Evolutionary conservation across 2,888 invertebrate species (phyloP), one percentile per base, ranked within the genome.

Genomic region (Nephrocerus scutellatus): DNA sequence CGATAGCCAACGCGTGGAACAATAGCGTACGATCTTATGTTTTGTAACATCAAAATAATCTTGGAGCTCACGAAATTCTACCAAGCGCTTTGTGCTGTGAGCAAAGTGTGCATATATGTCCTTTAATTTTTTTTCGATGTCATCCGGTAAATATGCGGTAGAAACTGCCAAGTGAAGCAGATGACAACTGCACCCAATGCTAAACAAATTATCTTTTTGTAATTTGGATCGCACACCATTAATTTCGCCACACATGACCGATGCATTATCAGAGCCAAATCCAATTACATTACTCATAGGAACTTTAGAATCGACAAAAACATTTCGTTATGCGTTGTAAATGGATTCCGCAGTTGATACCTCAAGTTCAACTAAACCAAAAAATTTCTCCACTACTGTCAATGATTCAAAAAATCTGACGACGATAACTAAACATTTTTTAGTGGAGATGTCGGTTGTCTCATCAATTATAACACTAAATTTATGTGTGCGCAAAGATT

Each of bases 131-230:
- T 28, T 28, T 28, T 12, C 28, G 28, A 28, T 28, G 13, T 28
- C 28, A 8, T 28, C 28, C 5, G 28, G 28, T 28, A 28, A 14
- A 28, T 15, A 5, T 28, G 15, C 13, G 6, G 28, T 28, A 10
- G 28, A 28, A 28, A 28, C 28, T 13, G 28, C 28, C 28, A 28
- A 28, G 13, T 28, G 28, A 28, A 28, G 28, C 28, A 28, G 28
- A 28, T 28, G 28, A 12, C 28, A 28, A 28, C 28, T 28, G 7
- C 28, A 28, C 7, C 28, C 28, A 28, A 28, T 28, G 28, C 28
- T 28, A 14, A 28, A 28, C 28, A 12, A 28, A 28, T 28, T 14
- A 15, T 28, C 28, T 28, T 28, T 28, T 28, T 28, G 28, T 10
- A 28, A 14, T 14, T 28, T 28, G 6, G 28, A 28, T 28, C 28